These are phyloP conservation scores for Lissonota sp. DNA, from an alignment of 2,888 invertebrate genomes.

Conservation along the genomic window DNA sequence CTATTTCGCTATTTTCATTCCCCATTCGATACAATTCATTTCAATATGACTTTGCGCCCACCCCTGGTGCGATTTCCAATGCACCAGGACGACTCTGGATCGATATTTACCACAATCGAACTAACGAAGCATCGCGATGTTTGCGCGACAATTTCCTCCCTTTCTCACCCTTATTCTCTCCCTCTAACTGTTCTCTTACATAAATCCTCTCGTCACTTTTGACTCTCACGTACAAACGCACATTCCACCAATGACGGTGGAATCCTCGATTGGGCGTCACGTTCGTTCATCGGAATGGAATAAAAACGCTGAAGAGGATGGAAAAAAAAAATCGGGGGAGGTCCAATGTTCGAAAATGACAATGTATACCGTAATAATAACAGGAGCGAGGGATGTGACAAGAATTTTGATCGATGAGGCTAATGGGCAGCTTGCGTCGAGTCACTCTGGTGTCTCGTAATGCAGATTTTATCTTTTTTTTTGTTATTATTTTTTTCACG, in stretches of 20 bases:
- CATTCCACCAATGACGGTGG: too few species aligned
- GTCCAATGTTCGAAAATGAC: too few species aligned
- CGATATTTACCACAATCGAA: conserved; percentile 63
- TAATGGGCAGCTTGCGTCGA: background rate
- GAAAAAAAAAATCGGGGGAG: too few species aligned
- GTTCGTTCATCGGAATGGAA: too few species aligned
- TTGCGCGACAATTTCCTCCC: conserved; percentile 33
- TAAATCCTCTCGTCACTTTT: too few species aligned
- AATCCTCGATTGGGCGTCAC: too few species aligned
- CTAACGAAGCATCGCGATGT: conserved; percentile 55
- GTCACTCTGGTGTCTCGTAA: background rate
- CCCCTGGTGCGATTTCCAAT: conserved; percentile 4
- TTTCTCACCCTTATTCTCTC: conserved; percentile 12
- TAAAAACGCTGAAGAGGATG: too few species aligned
- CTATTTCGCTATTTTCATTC: too few species aligned
- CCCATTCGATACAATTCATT: conserved; percentile 56
- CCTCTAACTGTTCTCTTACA: background rate
- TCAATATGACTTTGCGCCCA: conserved; percentile 46
- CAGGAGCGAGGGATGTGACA: background rate
- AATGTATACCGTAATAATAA: too few species aligned
- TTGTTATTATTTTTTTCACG: background rate
- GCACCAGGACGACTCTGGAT: conserved; percentile 22
- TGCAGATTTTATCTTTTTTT: conserved; percentile 26
- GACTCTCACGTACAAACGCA: too few species aligned
- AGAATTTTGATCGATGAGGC: conserved; percentile 30